Percentiles rank a stretch among this genome's conserved stretches.
Evolutionary conservation across 2,113 vertebrate genomes (phyloP).

Genomic region (Eretmochelys imbricata): DNA sequence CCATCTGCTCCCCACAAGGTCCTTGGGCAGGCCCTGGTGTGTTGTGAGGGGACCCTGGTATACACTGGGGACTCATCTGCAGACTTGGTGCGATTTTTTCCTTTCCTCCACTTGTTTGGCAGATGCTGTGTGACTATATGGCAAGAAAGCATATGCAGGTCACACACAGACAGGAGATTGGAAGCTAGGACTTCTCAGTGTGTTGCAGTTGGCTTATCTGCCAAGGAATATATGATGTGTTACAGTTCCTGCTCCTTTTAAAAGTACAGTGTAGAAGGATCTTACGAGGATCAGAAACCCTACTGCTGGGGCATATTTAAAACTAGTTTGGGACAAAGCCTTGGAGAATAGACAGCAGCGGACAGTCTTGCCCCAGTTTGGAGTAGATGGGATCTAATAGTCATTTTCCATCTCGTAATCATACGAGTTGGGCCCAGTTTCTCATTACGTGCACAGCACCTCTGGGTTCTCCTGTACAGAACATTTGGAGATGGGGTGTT

Average conservation of each 20-base stretch:
- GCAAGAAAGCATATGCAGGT: neutral
- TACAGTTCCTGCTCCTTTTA: neutral
- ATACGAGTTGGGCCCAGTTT: conserved; percentile 16
- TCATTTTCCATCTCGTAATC: neutral
- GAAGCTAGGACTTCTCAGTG: neutral
- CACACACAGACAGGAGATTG: neutral
- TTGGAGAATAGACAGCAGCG: neutral
- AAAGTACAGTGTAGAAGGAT: neutral
- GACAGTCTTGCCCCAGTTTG: neutral
- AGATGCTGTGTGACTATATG: neutral
- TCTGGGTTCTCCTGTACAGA: neutral
- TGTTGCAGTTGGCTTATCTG: neutral
- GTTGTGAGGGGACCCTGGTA: neutral
- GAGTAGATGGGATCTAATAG: neutral
- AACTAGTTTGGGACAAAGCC: neutral
- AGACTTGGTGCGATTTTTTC: neutral
- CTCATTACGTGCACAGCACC: neutral
- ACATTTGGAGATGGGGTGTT: neutral
- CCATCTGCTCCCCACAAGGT: neutral
- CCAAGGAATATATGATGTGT: neutral
- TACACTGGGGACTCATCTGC: neutral
- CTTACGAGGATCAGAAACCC: neutral
- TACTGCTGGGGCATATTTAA: neutral
- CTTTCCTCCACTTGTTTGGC: neutral
- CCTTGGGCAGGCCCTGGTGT: neutral